A percentile compares a stretch with the other conserved stretches of the same genome.
phyloP scores from a whole-genome alignment of 2,888 invertebrate species.

The Caenorhabditis panamensis region DNA sequence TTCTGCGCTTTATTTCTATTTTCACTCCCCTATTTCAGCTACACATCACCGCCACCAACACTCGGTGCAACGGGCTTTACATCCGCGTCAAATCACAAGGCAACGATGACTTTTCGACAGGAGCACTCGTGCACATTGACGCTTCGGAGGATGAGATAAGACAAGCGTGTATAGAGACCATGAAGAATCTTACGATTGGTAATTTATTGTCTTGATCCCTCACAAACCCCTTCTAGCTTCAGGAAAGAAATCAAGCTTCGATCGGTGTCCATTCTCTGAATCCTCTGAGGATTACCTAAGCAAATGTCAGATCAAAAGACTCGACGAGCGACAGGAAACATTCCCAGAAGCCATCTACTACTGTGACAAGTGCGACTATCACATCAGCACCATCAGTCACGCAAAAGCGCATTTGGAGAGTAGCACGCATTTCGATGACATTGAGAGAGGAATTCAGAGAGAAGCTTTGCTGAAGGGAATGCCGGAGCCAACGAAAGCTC shows the following conservation, averaged over 20 bases:
- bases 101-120: conserved; percentile 8
- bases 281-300: conserved; percentile 30
- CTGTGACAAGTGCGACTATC: conserved; percentile 63
- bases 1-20: neutral
- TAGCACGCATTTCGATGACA: conserved; percentile 45
- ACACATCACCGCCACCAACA: conserved; percentile 25
- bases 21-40: conserved; percentile 9
- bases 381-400: conserved; percentile 57
- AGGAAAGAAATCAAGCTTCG: neutral
- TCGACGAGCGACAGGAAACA: conserved; percentile 18
- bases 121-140: conserved; percentile 13
- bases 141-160: conserved; percentile 17
- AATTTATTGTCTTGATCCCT: too few species aligned
- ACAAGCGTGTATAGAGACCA: conserved; percentile 35
- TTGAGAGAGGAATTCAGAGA: conserved; percentile 23
- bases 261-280: conserved; percentile 17
- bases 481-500: neutral
- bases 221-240: conserved; percentile 15
- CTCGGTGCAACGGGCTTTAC: conserved; percentile 14
- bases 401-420: conserved; percentile 59
- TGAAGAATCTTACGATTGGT: conserved; percentile 16
- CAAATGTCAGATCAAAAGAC: conserved; percentile 21
- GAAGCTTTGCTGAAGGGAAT: conserved; percentile 3
- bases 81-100: conserved; percentile 43
- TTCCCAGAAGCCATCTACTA: conserved; percentile 68